A percentile compares a stretch with the other conserved stretches of the same genome.
These are phyloP conservation scores for Tragelaphus strepsiceros DNA, from an alignment of 2,113 vertebrate genomes.

Conservation along the genomic window DNA sequence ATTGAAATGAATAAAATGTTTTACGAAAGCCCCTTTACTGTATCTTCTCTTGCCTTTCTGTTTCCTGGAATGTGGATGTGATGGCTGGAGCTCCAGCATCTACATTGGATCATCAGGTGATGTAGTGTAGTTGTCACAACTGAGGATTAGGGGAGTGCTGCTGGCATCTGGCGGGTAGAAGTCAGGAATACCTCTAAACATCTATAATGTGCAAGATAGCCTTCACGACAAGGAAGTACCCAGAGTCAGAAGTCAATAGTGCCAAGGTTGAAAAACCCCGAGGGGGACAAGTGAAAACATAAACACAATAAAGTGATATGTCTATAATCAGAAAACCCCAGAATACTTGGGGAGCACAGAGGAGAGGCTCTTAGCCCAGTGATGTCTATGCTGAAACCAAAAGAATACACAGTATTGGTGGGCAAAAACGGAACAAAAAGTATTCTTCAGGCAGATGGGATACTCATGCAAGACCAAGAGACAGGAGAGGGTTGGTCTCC, in stretches of 20 bases:
- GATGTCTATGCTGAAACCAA: not conserved
- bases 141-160: not conserved
- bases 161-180: not conserved
- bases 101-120: not conserved
- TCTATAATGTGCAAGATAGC: not conserved
- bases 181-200: not conserved
- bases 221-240: not conserved
- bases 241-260: not conserved
- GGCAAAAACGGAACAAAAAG: not conserved
- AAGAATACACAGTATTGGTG: not conserved
- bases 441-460: no score
- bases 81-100: not conserved
- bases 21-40: not conserved
- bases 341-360: not conserved
- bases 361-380: not conserved
- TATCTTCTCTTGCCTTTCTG: not conserved
- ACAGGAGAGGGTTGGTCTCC: not conserved
- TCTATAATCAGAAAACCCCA: not conserved
- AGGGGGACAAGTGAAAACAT: not conserved
- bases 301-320: accelerated
- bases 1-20: not conserved
- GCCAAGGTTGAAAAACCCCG: not conserved
- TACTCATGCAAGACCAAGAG: accelerated
- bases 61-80: not conserved
- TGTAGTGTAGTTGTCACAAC: not conserved